Base-by-base conservation (phyloP, 2,888 invertebrate species). In the Heteromyza rotundicornis region DNA sequence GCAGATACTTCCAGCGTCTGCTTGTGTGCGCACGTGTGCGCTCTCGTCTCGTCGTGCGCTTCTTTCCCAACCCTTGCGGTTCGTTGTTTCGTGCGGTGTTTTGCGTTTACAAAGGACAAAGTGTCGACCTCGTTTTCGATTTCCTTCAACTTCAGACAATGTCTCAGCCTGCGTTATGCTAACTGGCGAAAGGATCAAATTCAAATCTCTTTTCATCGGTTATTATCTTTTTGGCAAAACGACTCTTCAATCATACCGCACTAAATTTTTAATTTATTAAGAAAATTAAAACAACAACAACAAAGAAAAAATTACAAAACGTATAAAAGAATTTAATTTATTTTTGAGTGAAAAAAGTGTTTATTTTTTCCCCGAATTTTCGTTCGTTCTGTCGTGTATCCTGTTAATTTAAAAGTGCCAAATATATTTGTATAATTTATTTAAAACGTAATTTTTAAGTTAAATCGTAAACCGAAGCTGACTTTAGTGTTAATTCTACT, bases 221-320 rank as follows among this genome's bases (percentile, higher is more conserved):
- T 80, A 80, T 72, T 77, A 80, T 79, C 75, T 80, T 67, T 80
- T 79, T 70, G 79, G 80, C 78, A 80, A 79, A 70, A 71, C 68
- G 64, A 68, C 64, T 59, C 10, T 50, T 27, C 10, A 27, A 27
- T 27, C 27, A 27, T 27, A 27, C 10, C 27, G 27, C 27, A 27
- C 5, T 27, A 27, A n/a, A n/a, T n/a, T n/a, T n/a, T n/a, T n/a
- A n/a, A n/a, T n/a, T n/a, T n/a, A n/a, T n/a, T n/a, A n/a, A 23
- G 23, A 55, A 55, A 40, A 16, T 12, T n/a, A 56, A 12, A 56
- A 56, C 22, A 44, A 56, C 27, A 56, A 56, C 8, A 56, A 40
- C 2, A 22, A 27, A 27, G 10, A 23, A 27, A 24, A 19, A 50
- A 35, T 5, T 36, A 20, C 24, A 51, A 24, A 36, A 22, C 52